Conservation (phyloP, 92 coral and sea anemone genomes). For the Ricordea florida region DNA sequence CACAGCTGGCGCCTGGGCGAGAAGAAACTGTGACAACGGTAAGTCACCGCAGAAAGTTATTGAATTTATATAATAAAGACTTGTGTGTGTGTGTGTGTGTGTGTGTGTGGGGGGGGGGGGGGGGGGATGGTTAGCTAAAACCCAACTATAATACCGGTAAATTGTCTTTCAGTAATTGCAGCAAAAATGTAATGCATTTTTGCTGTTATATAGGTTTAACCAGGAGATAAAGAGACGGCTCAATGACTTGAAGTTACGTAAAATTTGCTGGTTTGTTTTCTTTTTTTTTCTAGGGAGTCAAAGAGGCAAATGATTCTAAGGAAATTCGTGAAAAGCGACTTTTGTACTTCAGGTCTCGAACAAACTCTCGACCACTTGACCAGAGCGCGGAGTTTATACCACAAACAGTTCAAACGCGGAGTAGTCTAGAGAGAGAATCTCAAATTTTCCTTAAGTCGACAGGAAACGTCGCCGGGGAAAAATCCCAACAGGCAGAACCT, state of each 20-base stretch:
- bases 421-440: background rate
- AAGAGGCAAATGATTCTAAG: constrained; percentile 5
- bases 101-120: too few relatives aligned
- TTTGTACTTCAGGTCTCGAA: constrained; percentile 68
- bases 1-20: background rate
- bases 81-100: too few relatives aligned
- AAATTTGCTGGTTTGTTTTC: background rate
- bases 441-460: background rate
- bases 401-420: background rate
- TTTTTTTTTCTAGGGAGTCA: constrained; percentile 3
- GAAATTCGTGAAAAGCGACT: constrained; percentile 71
- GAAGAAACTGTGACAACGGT: too few relatives aligned
- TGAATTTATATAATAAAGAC: too few relatives aligned
- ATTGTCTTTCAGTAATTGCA: too few relatives aligned
- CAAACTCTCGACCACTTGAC: constrained; percentile 70
- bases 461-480: background rate
- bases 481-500: background rate
- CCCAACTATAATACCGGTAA: too few relatives aligned
- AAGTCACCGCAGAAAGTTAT: too few relatives aligned
- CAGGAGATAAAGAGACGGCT: too few relatives aligned
- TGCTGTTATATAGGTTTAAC: too few relatives aligned
- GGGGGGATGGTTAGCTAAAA: too few relatives aligned
- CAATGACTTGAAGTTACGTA: too few relatives aligned
- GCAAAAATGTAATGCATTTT: too few relatives aligned
- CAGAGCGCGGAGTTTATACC: background rate